These are phyloP conservation scores for Oncorhynchus keta DNA, from an alignment of 2,113 vertebrate species.

Conservation along the genomic window DNA sequence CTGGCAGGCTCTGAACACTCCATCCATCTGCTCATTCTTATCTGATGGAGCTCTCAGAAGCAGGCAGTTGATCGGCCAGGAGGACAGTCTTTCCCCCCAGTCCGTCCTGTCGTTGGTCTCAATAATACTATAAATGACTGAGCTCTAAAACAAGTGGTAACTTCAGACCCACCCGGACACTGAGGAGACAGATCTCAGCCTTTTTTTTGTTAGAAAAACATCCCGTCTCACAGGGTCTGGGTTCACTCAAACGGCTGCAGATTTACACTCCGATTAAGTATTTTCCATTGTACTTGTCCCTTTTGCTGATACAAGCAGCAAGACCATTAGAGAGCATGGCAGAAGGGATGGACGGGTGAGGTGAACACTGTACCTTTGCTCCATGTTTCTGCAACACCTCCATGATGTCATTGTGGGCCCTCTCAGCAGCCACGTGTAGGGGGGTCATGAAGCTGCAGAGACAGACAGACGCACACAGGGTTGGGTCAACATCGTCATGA, in stretches of 20 bases:
- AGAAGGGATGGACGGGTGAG: background rate
- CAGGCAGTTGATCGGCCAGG: background rate
- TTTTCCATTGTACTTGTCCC: too few species aligned
- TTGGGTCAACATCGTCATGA: background rate
- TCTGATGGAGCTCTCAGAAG: background rate
- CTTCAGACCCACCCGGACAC: background rate
- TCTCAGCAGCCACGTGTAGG: conserved; percentile 92
- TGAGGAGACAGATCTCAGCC: background rate
- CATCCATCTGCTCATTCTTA: background rate
- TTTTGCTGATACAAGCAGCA: too few species aligned
- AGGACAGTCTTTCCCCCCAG: background rate
- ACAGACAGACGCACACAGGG: background rate
- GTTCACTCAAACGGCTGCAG: too few species aligned
- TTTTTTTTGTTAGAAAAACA: background rate
- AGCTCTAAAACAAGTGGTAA: background rate
- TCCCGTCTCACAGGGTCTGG: too few species aligned
- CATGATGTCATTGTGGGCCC: conserved; percentile 95
- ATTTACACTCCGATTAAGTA: too few species aligned
- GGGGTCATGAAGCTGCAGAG: conserved; percentile 90
- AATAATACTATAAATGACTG: background rate
- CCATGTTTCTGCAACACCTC: conserved; percentile 97
- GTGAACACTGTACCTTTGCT: conserved; percentile 81
- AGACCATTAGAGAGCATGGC: background rate
- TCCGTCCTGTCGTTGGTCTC: background rate
- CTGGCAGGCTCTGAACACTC: background rate